Evolutionary conservation across 2,888 invertebrate species (phyloP), one percentile per base, ranked within the genome.

Genomic region (Lampropteryx suffumata): DNA sequence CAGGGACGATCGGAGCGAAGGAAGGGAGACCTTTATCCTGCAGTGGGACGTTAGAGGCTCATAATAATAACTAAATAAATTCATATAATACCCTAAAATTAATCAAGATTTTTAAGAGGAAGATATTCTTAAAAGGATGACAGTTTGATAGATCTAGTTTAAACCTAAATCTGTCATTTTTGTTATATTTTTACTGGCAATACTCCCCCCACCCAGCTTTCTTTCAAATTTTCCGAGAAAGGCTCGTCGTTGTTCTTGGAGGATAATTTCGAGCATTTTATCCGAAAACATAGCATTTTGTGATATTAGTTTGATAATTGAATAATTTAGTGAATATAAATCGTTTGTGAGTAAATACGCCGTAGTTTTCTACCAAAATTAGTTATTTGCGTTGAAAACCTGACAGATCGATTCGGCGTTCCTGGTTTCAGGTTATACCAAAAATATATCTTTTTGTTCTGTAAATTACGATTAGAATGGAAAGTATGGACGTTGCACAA

Each of bases 401-500:
- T 83, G 80, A 80, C 82, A 79, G 78, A 82, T 84, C 82, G 81
- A 84, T 84, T 79, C 77, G 73, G 79, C 82, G 76, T 81, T 74
- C 65, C 58, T 69, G 73, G 73, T 83, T 84, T 65, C 78, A 87
- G 86, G 86, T 86, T 88, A 87, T 84, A 70, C 36, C 61, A 59
- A 65, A 73, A 76, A 69, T 68, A 61, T 60, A 66, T 76, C 67
- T 70, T 69, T 70, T 69, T 74, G 76, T 74, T 67, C 61, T 59
- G 50, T 62, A 61, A 58, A 66, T 67, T 62, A 57, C 54, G 54
- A 67, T 69, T 65, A 73, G 75, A 82, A 91, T 91, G 90, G 90
- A 90, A 79, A 90, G 80, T 69, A 90, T 90, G 90, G 90, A 90
- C 61, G 86, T 90, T 53, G 88, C 87, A 52, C 85, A 80, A 73